A percentile compares a stretch with the other conserved stretches of the same genome.
Conservation (phyloP, 2,113 vertebrate genomes). For the Pseudonaja textilis region DNA sequence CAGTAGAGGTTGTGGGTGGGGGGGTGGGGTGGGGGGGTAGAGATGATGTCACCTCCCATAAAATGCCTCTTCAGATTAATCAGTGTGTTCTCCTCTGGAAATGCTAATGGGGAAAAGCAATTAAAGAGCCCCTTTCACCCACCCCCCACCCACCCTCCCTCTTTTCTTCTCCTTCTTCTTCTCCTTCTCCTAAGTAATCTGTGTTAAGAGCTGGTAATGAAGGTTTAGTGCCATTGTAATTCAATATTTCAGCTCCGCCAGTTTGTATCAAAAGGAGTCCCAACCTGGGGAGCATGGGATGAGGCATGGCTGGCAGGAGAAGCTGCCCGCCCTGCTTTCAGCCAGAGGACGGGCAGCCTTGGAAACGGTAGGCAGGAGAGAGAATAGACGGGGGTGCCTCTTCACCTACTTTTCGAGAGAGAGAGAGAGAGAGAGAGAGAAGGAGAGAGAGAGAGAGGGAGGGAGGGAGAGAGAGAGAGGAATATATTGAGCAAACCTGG, state of each 20-base stretch:
- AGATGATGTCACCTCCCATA: neutral
- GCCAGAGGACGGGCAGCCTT: neutral
- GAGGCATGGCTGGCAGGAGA: slow-evolving; percentile 31
- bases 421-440: too few species aligned
- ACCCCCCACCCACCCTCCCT: neutral
- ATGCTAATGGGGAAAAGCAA: slow-evolving; percentile 78
- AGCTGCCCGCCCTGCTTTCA: neutral
- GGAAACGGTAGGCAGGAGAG: neutral
- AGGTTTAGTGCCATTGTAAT: slow-evolving; percentile 75
- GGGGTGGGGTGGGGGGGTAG: neutral
- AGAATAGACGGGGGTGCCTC: rapidly evolving
- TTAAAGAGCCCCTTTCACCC: slow-evolving; percentile 71
- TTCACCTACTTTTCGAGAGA: neutral
- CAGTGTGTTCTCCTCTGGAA: slow-evolving; percentile 71
- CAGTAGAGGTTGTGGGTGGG: neutral
- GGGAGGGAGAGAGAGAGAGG: too few species aligned
- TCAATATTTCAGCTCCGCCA: slow-evolving; percentile 75
- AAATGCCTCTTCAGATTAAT: slow-evolving; percentile 69
- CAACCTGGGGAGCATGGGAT: slow-evolving; percentile 58
- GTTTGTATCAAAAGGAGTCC: slow-evolving; percentile 75
- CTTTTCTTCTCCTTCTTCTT: slow-evolving; percentile 40
- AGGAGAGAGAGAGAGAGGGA: too few species aligned
- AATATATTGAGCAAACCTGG: neutral
- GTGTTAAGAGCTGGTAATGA: slow-evolving; percentile 79
- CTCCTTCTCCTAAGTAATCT: slow-evolving; percentile 72